phyloP scores from a whole-genome alignment of 1,140 invertebrate genomes.

The Atta texana region DNA sequence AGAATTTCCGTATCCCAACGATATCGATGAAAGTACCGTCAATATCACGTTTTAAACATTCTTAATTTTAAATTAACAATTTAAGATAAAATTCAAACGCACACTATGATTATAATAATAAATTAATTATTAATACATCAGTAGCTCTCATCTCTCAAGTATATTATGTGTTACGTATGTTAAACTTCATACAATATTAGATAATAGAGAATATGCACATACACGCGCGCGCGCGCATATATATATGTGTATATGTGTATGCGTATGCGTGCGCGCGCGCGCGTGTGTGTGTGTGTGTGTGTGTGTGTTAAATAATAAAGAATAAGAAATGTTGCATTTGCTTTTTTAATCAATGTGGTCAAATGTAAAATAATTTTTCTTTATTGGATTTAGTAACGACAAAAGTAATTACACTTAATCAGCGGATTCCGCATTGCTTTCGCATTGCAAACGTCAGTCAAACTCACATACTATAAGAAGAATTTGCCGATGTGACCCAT shows the following conservation, averaged over 20 bases:
- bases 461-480: slow-evolving; percentile 5
- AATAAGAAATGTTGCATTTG: background rate
- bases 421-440: slow-evolving; percentile 49
- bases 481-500: slow-evolving; percentile 21
- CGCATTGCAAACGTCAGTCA: background rate
- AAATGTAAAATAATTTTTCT: background rate
- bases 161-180: background rate
- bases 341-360: background rate
- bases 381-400: slow-evolving; percentile 10
- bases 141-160: background rate
- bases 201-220: background rate
- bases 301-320: too few relatives aligned
- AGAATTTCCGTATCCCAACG: background rate
- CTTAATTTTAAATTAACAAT: background rate
- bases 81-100: background rate
- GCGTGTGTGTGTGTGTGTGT: too few relatives aligned
- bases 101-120: background rate
- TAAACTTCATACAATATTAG: background rate
- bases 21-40: background rate
- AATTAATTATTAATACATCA: background rate
- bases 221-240: background rate
- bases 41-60: background rate
- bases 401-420: slow-evolving; percentile 35
- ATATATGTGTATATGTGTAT: too few relatives aligned
- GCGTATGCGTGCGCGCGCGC: too few relatives aligned